These are phyloP conservation scores for Bruchidius siliquastri DNA, from an alignment of 2,888 invertebrate species.

Conservation along the genomic window DNA sequence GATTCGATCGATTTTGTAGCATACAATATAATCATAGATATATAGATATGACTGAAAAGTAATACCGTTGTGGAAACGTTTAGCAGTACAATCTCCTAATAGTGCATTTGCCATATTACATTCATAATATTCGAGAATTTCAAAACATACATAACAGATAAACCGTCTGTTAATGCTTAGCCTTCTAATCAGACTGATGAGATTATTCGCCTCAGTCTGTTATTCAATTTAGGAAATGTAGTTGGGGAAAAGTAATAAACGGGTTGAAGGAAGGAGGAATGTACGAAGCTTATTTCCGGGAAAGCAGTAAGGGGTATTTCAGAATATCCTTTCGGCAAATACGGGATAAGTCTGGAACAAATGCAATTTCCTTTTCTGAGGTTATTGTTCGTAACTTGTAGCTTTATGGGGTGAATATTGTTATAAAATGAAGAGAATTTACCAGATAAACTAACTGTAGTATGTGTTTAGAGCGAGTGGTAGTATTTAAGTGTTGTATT, in stretches of 20 bases:
- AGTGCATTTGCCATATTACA: too few relatives aligned
- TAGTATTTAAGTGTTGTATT: not conserved
- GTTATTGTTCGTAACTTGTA: not conserved
- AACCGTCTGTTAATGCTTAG: too few relatives aligned
- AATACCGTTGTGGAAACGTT: too few relatives aligned
- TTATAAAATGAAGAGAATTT: not conserved
- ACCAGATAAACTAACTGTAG: not conserved
- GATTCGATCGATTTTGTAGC: too few relatives aligned
- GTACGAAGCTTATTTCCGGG: not conserved
- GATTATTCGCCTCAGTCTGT: not conserved
- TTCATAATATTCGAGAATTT: too few relatives aligned
- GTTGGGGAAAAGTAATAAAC: not conserved
- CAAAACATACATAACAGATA: too few relatives aligned
- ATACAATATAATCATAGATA: too few relatives aligned
- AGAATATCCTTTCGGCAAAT: not conserved
- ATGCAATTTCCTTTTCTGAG: not conserved
- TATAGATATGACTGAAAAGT: too few relatives aligned
- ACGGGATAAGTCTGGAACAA: not conserved
- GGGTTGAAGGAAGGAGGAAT: not conserved
- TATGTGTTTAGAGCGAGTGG: not conserved
- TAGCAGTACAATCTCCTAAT: too few relatives aligned
- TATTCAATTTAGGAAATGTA: not conserved
- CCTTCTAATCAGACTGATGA: too few relatives aligned
- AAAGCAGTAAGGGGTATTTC: not conserved
- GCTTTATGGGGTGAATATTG: not conserved